Percentiles rank a stretch among this genome's conserved stretches.
Conservation (phyloP, 2,888 invertebrate species). For the Philhelius pedissequus region DNA sequence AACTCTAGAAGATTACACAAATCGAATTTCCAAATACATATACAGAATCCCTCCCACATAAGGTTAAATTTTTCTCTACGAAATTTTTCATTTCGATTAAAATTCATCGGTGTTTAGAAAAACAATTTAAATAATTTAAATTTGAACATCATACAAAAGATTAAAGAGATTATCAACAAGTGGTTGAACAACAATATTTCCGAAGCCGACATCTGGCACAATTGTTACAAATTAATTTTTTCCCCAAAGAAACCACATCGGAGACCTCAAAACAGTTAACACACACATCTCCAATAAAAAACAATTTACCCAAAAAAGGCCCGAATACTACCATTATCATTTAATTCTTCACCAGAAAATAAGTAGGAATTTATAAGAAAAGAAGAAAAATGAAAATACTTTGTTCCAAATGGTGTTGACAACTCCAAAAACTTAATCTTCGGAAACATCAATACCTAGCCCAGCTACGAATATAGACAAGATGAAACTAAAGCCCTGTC, state of each 20-base stretch:
- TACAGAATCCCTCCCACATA: too few relatives aligned
- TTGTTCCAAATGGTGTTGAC: conserved; percentile 8
- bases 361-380: not conserved
- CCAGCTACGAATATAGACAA: not conserved
- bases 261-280: not conserved
- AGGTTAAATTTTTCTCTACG: too few relatives aligned
- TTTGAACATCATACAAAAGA: not conserved
- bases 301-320: not conserved
- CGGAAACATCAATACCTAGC: not conserved
- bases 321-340: not conserved
- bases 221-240: not conserved
- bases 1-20: too few relatives aligned
- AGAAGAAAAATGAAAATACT: conserved; percentile 12
- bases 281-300: conserved; percentile 3
- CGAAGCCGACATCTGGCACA: not conserved
- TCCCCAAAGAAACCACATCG: not conserved
- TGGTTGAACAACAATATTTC: not conserved
- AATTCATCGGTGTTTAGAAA: too few relatives aligned
- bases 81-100: too few relatives aligned
- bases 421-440: conserved; percentile 26
- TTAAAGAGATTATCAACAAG: not conserved
- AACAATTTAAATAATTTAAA: too few relatives aligned
- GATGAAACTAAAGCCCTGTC: not conserved
- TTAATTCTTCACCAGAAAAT: conserved; percentile 1
- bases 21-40: too few relatives aligned